Conservation (phyloP, 1,140 invertebrate genomes). For the Cepaea nemoralis region DNA sequence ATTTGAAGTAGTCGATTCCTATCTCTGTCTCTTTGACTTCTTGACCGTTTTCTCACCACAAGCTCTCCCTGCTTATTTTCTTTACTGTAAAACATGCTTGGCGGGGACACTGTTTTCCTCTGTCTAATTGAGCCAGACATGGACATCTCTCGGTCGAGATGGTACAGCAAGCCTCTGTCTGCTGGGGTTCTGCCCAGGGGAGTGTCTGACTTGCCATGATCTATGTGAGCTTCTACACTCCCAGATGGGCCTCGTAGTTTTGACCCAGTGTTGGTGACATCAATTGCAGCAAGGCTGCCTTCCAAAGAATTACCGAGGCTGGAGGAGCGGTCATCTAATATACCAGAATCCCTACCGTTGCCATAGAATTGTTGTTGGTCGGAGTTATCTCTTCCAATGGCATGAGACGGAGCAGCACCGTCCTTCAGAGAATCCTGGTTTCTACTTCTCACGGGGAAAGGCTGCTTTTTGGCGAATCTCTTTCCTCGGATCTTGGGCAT, state of each 20-base stretch:
- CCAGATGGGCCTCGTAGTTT: neutral
- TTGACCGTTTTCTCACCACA: slow-evolving; percentile 46
- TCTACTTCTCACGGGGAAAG: neutral
- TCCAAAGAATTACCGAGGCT: slow-evolving; percentile 31
- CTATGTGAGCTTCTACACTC: neutral
- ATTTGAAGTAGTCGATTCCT: slow-evolving; percentile 31
- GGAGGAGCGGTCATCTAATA: slow-evolving; percentile 35
- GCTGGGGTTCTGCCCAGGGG: neutral
- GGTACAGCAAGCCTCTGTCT: neutral
- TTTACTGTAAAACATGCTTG: slow-evolving; percentile 22
- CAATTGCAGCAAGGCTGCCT: slow-evolving; percentile 18
- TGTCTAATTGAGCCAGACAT: neutral
- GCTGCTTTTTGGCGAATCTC: neutral
- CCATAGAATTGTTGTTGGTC: neutral
- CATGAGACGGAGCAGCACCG: neutral
- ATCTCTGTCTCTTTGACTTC: slow-evolving; percentile 46
- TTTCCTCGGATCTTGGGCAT: neutral
- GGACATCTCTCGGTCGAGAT: neutral
- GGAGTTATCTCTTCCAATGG: neutral
- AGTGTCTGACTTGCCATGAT: neutral
- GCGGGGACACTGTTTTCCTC: neutral
- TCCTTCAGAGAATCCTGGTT: neutral
- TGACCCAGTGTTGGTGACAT: slow-evolving; percentile 6
- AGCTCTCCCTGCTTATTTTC: slow-evolving; percentile 43
- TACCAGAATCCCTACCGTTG: slow-evolving; percentile 33